Percentiles rank a stretch among this genome's conserved stretches.
These are phyloP conservation scores for Cyanoramphus novaezelandiae DNA, from an alignment of 2,113 vertebrate species.

Conservation along the genomic window DNA sequence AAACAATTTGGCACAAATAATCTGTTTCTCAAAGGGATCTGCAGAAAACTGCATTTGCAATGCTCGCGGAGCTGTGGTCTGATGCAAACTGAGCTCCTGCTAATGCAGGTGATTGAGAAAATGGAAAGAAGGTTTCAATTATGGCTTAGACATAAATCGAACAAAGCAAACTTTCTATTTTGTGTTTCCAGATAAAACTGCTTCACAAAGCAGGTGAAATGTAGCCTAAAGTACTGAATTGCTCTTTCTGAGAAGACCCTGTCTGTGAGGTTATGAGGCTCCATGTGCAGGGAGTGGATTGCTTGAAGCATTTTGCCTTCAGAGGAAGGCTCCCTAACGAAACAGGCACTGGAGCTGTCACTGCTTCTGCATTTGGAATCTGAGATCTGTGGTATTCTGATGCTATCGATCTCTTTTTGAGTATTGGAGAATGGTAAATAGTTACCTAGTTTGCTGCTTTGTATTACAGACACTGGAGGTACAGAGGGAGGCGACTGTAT, in stretches of 20 bases:
- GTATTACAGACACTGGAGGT: not conserved
- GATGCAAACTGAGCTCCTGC: not conserved
- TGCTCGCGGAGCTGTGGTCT: not conserved
- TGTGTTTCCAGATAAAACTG: not conserved
- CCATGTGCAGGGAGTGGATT: rapidly evolving
- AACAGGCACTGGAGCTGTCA: not conserved
- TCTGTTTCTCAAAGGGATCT: not conserved
- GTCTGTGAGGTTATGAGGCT: not conserved
- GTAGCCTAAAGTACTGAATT: not conserved
- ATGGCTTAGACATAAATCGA: not conserved
- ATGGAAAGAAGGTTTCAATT: not conserved
- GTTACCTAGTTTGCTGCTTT: not conserved
- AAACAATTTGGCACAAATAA: not conserved
- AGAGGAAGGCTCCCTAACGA: not conserved
- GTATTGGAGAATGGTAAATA: not conserved
- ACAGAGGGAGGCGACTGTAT: not conserved
- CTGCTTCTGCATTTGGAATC: not conserved
- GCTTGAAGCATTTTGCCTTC: not conserved
- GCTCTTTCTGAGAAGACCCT: not conserved
- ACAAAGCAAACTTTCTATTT: not conserved
- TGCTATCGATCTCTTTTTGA: not conserved
- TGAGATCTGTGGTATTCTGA: not conserved
- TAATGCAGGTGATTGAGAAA: not conserved
- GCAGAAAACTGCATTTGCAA: not conserved
- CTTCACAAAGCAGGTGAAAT: not conserved